Evolutionary conservation across 1,140 invertebrate species (phyloP).

Genomic region (Aphis craccivora): DNA sequence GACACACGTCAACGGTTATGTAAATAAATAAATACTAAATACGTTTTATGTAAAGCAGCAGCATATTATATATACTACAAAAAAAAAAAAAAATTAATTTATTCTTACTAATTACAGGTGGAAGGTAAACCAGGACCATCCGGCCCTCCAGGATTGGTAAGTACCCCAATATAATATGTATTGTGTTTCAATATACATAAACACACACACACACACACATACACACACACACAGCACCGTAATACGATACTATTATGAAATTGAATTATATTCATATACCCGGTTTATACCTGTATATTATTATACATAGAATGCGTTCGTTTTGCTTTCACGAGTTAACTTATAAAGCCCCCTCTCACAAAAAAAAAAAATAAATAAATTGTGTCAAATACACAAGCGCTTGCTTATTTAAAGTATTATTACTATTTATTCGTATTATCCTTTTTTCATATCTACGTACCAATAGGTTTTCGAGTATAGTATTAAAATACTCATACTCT

Average conservation of each 20-base stretch:
- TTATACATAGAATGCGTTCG: neutral
- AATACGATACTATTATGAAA: neutral
- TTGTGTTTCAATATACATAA: neutral
- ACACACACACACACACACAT: too few species aligned
- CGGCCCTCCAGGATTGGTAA: conserved; percentile 63
- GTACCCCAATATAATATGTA: conserved; percentile 60
- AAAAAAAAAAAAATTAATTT: neutral
- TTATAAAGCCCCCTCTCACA: neutral
- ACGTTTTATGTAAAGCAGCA: neutral
- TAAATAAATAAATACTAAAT: neutral
- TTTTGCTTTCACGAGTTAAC: neutral
- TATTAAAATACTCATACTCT: too few species aligned
- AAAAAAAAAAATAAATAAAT: neutral
- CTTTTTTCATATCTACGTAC: neutral
- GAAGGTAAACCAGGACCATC: conserved; percentile 57
- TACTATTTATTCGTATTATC: neutral
- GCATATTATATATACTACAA: neutral
- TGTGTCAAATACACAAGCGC: neutral
- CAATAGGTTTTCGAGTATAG: neutral
- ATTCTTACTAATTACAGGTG: conserved; percentile 34
- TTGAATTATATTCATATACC: neutral
- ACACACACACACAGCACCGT: neutral
- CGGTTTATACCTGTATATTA: neutral
- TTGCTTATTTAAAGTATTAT: neutral
- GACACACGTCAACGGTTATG: neutral